Base-by-base conservation (phyloP, 1,140 invertebrate species). In the Drosophila hydei region DNA sequence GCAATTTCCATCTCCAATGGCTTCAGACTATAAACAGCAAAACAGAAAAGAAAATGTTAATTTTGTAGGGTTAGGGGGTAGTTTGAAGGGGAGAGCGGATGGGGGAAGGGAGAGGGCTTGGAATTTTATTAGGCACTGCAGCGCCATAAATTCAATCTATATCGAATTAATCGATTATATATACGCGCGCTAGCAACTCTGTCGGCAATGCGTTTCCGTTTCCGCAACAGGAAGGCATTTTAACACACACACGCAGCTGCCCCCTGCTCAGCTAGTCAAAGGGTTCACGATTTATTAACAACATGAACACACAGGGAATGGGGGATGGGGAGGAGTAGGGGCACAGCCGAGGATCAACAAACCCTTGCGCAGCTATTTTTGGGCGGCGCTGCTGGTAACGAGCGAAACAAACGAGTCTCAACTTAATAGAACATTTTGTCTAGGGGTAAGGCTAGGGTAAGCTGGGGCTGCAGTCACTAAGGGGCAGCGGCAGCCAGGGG, bases 121-220 rank as follows among this genome's bases (percentile, higher is more conserved):
- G 9, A 14, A 16, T 48, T 38, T 63, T 51, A 47, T 52, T 42
- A 19, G 36, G 27, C 14, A 61, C 45, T 64, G 36, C 56, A 79
- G 60, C 51, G 70, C 72, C 74, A 90, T 90, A 89, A 90, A 84
- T 91, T 88, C 85, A 91, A 91, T 91, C 87, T 90, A 91, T 83
- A 90, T 89, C 79, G 79, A 91, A 91, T 90, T 91, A 91, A 91
- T 91, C 90, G 90, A 91, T 91, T 91, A 91, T 78, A 79, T 59
- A 23, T 47, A 54, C 56, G 59, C 56, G 59, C 69, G 64, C 79
- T 63, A 73, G 77, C 73, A 77, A 78, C 54, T 72, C 87, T 79
- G 84, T 75, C 85, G 72, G 89, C 89, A 85, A 79, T 91, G 84
- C 89, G 89, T 91, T 91, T 91, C 79, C 89, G 89, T 77, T 90